phyloP scores from a whole-genome alignment of 2,888 invertebrate genomes.

The Steinernema scapterisci region DNA sequence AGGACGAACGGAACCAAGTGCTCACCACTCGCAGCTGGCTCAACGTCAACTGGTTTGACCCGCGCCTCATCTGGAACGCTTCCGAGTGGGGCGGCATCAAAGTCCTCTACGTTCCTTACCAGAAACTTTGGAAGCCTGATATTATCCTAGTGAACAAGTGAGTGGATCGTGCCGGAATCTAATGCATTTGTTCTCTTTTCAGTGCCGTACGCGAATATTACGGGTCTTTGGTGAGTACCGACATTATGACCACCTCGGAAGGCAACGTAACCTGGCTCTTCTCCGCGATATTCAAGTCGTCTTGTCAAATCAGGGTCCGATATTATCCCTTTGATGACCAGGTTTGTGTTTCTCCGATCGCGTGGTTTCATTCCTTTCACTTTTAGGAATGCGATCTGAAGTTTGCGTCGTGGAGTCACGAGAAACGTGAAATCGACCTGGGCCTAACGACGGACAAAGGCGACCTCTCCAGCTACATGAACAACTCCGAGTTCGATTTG shows the following conservation, averaged over 20 bases:
- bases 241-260: slow-evolving; percentile 70
- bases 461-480: slow-evolving; percentile 85
- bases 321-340: slow-evolving; percentile 73
- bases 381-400: slow-evolving; percentile 71
- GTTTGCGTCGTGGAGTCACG: slow-evolving; percentile 73
- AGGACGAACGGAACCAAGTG: slow-evolving; percentile 67
- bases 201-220: slow-evolving; percentile 69
- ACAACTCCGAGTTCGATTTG: slow-evolving; percentile 87
- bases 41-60: slow-evolving; percentile 67
- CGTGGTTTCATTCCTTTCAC: slow-evolving; percentile 72
- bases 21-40: slow-evolving; percentile 66
- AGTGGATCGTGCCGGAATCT: slow-evolving; percentile 35
- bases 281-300: slow-evolving; percentile 72
- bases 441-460: slow-evolving; percentile 77
- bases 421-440: slow-evolving; percentile 73
- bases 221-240: slow-evolving; percentile 71
- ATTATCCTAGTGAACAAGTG: slow-evolving; percentile 66
- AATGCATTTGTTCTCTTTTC: slow-evolving; percentile 33
- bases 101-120: slow-evolving; percentile 65
- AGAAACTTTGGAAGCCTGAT: slow-evolving; percentile 65
- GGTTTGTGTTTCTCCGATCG: slow-evolving; percentile 42
- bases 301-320: slow-evolving; percentile 72
- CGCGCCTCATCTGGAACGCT: slow-evolving; percentile 51
- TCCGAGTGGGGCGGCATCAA: slow-evolving; percentile 63
- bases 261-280: slow-evolving; percentile 73